phyloP scores from a whole-genome alignment of 2,888 invertebrate species.

The Athetis lepigone region DNA sequence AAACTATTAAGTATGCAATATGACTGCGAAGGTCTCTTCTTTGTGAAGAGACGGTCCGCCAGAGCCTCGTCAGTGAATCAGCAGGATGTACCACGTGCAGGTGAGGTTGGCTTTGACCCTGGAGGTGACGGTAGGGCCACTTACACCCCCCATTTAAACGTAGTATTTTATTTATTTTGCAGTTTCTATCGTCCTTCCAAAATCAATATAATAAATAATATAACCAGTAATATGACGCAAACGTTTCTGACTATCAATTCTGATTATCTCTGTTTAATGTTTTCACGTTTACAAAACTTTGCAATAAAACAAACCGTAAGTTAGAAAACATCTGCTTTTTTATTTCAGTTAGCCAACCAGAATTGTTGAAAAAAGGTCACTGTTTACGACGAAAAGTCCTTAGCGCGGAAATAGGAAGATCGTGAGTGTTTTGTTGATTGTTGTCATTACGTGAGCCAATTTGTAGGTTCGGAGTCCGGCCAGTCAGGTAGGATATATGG shows the following conservation, averaged over 20 bases:
- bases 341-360: slow-evolving; percentile 21
- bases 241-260: not conserved
- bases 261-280: not conserved
- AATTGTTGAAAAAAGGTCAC: slow-evolving; percentile 42
- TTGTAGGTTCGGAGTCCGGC: slow-evolving; percentile 52
- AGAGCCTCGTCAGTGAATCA: too few species aligned
- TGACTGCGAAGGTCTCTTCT: too few species aligned
- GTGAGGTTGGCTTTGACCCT: too few species aligned
- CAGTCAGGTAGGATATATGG: slow-evolving; percentile 64
- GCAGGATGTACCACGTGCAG: too few species aligned
- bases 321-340: slow-evolving; percentile 24
- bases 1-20: too few species aligned
- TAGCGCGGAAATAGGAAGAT: slow-evolving; percentile 46
- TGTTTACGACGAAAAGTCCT: slow-evolving; percentile 48
- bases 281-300: slow-evolving; percentile 17
- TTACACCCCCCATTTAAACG: not conserved
- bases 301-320: slow-evolving; percentile 29
- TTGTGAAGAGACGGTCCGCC: too few species aligned
- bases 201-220: not conserved
- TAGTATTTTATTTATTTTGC: not conserved
- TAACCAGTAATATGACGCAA: not conserved
- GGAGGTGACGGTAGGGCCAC: too few species aligned
- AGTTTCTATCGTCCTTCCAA: not conserved
- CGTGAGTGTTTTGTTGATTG: slow-evolving; percentile 55
- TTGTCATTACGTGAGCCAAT: slow-evolving; percentile 60